Evolutionary conservation across 2,113 vertebrate genomes (phyloP), one percentile per base, ranked within the genome.

Genomic region (Erythrocebus patas): DNA sequence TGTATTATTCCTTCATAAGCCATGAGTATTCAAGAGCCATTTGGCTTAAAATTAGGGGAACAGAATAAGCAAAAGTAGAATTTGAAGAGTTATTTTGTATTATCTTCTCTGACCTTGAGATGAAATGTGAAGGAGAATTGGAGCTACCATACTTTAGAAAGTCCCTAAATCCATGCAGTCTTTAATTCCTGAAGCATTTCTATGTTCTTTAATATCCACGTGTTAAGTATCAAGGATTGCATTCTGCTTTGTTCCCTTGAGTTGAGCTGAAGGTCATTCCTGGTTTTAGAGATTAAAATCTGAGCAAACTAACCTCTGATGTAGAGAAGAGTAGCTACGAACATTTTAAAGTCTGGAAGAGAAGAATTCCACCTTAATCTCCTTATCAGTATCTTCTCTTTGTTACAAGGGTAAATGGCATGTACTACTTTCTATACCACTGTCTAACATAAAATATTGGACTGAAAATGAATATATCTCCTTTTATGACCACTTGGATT

Each of bases 91-190:
- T 89, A 10, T 73, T n/a, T 23, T 70, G 4, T 66, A 82, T 89
- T 91, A 75, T 85, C 43, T 91, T 93, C 80, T 82, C 75, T 97
- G 93, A 96, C 97, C 95, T 97, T 95, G 96, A 97, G 48, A 87
- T 66, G 4, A 40, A 79, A 81, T 86, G 27, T 61, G 92, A 89
- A 91, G 68, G 68, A 84, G 43, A 88, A 0, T 50, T 45, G 23
- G 9, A 82, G n/a, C 12, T 50, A 45, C 20, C 12, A 32, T 35
- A 82, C n/a, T 87, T 38, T 48, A 55, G 30, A 64, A 95, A 92
- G 13, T 68, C 5, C 18, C 59, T 82, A 59, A 95, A 91, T 48
- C 40, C 57, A 61, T 25, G 43, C 13, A 18, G 6, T 52, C 22
- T 83, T 94, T 52, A 79, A 86, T 30, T 72, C 45, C 25, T 48